Base-by-base conservation (phyloP, 1,140 invertebrate genomes). In the Agrilus planipennis region DNA sequence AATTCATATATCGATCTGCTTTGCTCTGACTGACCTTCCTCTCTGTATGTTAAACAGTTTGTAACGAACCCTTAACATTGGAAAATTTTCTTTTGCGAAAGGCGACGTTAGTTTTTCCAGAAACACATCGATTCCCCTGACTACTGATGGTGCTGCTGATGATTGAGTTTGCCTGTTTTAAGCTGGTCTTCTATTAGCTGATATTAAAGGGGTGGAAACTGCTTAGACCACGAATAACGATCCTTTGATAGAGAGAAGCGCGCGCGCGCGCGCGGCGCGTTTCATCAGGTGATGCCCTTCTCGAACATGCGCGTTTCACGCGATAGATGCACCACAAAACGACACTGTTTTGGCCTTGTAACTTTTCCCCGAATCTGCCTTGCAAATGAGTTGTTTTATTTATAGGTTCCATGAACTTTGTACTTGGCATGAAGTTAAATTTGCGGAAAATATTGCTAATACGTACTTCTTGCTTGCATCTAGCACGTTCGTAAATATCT, bases 1-100 rank as follows among this genome's bases (percentile, higher is more conserved):
- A 58, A 61, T 61, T 58, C 57, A 61, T 61, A 55, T 60, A 61
- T 61, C 59, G 59, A 61, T 58, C 53, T 52, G 47, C 46, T 51
- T 43, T 49, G 53, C 52, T 61, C 57, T 61, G 59, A 61, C 57
- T 61, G 59, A 61, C 57, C 59, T 61, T 61, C 56, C 58, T 59
- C 55, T 54, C 47, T 57, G 53, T 54, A 59, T 60, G 60, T 61
- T 61, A 60, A 60, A 56, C 50, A 58, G 55, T 50, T 39, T 42
- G 28, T n/a, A n/a, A n/a, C n/a, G n/a, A n/a, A n/a, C n/a, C n/a
- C n/a, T n/a, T n/a, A n/a, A n/a, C n/a, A n/a, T n/a, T n/a, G n/a
- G n/a, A n/a, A n/a, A n/a, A n/a, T n/a, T n/a, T n/a, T n/a, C n/a
- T n/a, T n/a, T n/a, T n/a, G n/a, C n/a, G n/a, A n/a, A n/a, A n/a